Evolutionary conservation across 2,113 vertebrate species (phyloP).

Genomic region (Empidonax alnorum): DNA sequence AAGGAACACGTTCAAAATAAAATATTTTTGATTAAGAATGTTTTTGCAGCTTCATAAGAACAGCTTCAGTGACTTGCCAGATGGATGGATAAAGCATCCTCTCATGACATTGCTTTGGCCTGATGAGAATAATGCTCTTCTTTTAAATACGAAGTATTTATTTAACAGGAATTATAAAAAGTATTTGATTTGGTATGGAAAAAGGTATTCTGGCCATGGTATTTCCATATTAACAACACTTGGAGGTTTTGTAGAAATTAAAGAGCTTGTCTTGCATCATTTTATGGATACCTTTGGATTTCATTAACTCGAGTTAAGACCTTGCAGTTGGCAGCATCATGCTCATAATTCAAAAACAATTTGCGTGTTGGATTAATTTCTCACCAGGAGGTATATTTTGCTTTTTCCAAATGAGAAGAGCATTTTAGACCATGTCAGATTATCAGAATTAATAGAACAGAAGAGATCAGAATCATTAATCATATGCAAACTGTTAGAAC

Average conservation of each 20-base stretch:
- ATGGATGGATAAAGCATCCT: not conserved
- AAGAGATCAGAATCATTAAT: constrained; percentile 9
- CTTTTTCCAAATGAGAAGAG: not conserved
- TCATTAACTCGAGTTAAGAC: not conserved
- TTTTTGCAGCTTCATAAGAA: not conserved
- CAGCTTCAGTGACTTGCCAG: not conserved
- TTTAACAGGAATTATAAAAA: not conserved
- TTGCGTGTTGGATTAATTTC: not conserved
- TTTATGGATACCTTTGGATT: not conserved
- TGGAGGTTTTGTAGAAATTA: not conserved
- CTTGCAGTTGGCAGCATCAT: not conserved
- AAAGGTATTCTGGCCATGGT: not conserved
- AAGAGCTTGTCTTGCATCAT: not conserved
- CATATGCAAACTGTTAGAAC: constrained; percentile 52
- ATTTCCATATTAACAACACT: not conserved
- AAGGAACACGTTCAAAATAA: not conserved
- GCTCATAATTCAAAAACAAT: not conserved
- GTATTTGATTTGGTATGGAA: not conserved
- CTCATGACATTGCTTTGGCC: not conserved
- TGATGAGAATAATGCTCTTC: not conserved
- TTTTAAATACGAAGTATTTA: not conserved
- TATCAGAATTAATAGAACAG: constrained; percentile 41
- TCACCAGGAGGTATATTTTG: not conserved
- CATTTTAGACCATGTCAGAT: not conserved
- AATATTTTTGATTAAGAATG: not conserved